Base-by-base conservation (phyloP, 2,888 invertebrate genomes). In the Blera fallax region DNA sequence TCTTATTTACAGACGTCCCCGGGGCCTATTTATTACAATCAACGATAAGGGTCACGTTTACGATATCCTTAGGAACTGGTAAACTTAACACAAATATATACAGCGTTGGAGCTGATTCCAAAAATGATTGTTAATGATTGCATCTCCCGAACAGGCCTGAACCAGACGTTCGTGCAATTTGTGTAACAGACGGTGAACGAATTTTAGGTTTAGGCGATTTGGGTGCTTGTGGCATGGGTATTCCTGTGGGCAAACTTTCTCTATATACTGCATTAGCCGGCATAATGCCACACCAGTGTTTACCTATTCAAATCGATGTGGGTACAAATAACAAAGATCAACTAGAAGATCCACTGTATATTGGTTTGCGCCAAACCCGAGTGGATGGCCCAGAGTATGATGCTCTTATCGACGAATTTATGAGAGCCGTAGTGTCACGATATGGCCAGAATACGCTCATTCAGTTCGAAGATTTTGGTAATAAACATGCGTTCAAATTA, bases 401-500 rank as follows among this genome's bases (percentile, higher is more conserved):
- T 89, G 96, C 96, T 14, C 96, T 99, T 87, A 94, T 99, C 77
- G 98, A 99, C 89, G 99, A 99, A 92, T 99, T 99, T 91, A 99
- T 99, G 99, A 94, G 96, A 89, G 98, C 98, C 0, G 96, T 97
- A 60, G 97, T 98, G 0, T 94, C 94, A 90, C 95, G 96, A 90
- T 97, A 97, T 90, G 97, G 97, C 40, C 97, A 97, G 91, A 97
- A 97, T 89, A 96, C 96, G 0, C 93, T 97, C 21, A 95, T 95
- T 62, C 95, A 98, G 94, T 98, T 98, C 92, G 99, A 99, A 93
- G 99, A 99, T 92, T 99, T 99, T 92, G 99, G 97, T 45, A 97
- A 99, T 89, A 95, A 96, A 89, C 99, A 99, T 93, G 99, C 99
- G n/a, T 98, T 98, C 92, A 95, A 97, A 54, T 95, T 99, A 87